phyloP scores from a whole-genome alignment of 2,888 invertebrate species.

The Apantesis nais region DNA sequence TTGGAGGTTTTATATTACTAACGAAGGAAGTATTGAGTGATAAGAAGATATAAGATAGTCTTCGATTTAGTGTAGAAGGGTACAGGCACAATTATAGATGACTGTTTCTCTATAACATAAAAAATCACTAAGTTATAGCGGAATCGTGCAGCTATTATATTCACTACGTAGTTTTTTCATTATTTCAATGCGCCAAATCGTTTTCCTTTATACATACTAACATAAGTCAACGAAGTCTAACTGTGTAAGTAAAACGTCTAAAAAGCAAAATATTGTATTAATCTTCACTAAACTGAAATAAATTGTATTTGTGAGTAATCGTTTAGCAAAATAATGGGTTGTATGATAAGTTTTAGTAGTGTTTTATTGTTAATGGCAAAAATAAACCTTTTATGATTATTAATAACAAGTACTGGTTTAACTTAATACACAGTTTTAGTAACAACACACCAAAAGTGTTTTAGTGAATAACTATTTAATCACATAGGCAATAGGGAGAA shows the following conservation, averaged over 20 bases:
- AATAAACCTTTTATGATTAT: no score
- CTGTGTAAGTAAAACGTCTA: no score
- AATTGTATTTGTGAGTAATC: no score
- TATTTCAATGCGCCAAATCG: background rate
- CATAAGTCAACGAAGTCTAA: no score
- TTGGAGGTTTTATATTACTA: slow-evolving; percentile 43
- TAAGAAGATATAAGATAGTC: slow-evolving; percentile 27
- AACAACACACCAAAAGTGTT: background rate
- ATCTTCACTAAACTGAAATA: no score
- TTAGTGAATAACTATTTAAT: background rate
- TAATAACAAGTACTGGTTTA: background rate
- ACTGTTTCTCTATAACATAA: background rate
- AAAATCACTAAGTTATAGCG: background rate
- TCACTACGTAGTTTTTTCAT: background rate
- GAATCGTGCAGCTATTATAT: background rate
- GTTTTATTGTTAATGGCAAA: no score
- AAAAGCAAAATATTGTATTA: no score
- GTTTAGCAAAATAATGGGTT: no score
- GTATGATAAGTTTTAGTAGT: no score
- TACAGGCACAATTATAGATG: slow-evolving; percentile 2
- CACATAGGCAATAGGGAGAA: background rate
- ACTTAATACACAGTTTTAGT: background rate
- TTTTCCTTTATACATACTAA: no score
- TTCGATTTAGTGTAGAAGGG: slow-evolving; percentile 1
- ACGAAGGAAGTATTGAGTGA: slow-evolving; percentile 41